A percentile compares a stretch with the other conserved stretches of the same genome.
These are phyloP conservation scores for Platichthys flesus DNA, from an alignment of 2,113 vertebrate species.

Conservation along the genomic window DNA sequence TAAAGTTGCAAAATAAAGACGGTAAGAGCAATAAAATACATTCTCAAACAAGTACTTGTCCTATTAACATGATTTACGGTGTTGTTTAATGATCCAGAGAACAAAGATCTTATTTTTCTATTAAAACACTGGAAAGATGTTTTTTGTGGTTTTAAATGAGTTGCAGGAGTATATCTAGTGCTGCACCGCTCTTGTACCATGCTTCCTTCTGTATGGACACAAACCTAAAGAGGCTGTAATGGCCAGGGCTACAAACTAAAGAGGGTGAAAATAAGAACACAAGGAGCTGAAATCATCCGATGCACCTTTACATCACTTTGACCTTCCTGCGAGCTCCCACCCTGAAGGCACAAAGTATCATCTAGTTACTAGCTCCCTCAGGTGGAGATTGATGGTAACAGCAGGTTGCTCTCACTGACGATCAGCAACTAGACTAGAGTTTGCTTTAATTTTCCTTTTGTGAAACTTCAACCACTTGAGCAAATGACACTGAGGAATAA, in stretches of 20 bases:
- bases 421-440: background rate
- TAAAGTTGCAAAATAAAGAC: background rate
- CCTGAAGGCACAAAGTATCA: background rate
- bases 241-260: background rate
- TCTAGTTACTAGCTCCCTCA: constrained; percentile 42
- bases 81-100: no score
- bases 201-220: background rate
- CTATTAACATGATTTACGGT: background rate
- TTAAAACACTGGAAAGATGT: background rate
- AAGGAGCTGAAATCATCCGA: background rate
- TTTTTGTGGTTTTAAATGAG: background rate
- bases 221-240: background rate
- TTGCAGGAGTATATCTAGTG: background rate
- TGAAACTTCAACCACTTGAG: background rate
- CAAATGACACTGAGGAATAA: background rate
- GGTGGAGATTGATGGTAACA: background rate
- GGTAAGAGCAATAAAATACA: background rate
- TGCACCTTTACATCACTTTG: background rate
- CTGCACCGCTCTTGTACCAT: background rate
- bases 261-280: background rate
- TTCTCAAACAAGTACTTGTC: background rate
- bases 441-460: background rate
- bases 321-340: background rate
- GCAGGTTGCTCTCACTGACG: background rate
- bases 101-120: no score